Evolutionary conservation across 2,888 invertebrate species (phyloP).

Genomic region (Ormyrus rosae): DNA sequence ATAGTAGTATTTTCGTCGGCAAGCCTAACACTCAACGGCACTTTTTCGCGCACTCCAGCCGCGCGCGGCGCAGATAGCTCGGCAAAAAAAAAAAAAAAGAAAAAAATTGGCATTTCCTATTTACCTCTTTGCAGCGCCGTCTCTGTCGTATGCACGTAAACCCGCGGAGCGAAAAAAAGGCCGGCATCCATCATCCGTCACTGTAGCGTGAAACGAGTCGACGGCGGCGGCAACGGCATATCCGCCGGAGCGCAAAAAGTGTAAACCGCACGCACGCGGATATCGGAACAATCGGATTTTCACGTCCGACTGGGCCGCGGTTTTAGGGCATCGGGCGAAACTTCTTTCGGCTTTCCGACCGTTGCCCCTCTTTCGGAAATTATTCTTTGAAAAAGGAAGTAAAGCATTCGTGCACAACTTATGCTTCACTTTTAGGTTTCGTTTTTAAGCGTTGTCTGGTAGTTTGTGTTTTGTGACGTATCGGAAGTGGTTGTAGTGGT

Average conservation of each 20-base stretch:
- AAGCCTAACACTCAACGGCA: not conserved
- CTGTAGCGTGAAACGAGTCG: slow-evolving; percentile 18
- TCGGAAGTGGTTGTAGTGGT: too few relatives aligned
- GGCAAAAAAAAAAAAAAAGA: too few relatives aligned
- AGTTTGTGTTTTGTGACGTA: too few relatives aligned
- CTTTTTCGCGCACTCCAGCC: not conserved
- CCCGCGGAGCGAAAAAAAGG: not conserved
- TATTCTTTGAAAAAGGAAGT: not conserved
- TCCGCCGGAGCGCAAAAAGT: not conserved
- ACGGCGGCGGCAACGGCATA: not conserved
- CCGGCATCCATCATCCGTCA: slow-evolving; percentile 10
- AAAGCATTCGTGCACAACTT: not conserved
- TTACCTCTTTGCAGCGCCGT: not conserved
- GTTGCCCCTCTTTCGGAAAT: not conserved
- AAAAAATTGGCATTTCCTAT: slow-evolving; percentile 9
- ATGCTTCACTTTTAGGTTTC: too few relatives aligned
- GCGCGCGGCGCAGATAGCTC: too few relatives aligned
- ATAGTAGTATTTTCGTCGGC: too few relatives aligned
- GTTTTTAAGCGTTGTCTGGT: too few relatives aligned
- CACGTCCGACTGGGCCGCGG: slow-evolving; percentile 2
- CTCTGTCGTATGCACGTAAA: not conserved
- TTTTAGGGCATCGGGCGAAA: not conserved
- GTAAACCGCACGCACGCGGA: slow-evolving; percentile 1
- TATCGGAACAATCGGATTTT: slow-evolving; percentile 18
- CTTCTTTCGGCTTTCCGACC: too few relatives aligned